These are phyloP conservation scores for Hipposideros armiger DNA, from an alignment of 2,113 vertebrate species.

Conservation along the genomic window DNA sequence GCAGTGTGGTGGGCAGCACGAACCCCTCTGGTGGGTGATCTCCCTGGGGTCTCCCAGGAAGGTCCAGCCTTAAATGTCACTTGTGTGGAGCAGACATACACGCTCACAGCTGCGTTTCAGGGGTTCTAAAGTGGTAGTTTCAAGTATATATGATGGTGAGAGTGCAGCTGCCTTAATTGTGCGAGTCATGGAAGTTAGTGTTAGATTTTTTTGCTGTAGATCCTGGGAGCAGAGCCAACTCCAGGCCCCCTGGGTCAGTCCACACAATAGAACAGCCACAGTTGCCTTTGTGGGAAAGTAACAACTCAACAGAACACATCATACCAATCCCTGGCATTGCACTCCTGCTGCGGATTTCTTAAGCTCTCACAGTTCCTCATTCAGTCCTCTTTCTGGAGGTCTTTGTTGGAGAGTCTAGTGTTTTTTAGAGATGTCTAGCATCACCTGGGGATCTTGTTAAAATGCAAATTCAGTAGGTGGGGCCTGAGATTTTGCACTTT, in stretches of 20 bases:
- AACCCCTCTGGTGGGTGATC: not conserved
- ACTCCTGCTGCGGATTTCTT: not conserved
- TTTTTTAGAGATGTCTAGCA: not conserved
- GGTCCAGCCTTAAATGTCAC: not conserved
- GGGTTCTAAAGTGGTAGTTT: not conserved
- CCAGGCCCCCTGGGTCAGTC: not conserved
- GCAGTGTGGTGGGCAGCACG: not conserved
- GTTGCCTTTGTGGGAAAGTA: not conserved
- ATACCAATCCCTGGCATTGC: not conserved
- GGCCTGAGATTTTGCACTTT: not conserved
- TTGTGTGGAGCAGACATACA: not conserved
- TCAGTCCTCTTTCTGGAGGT: not conserved
- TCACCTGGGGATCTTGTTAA: not conserved
- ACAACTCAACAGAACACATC: not conserved
- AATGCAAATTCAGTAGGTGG: not conserved
- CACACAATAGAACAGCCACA: not conserved
- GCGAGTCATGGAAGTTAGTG: conserved; percentile 19
- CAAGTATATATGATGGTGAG: not conserved
- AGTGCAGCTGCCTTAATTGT: not conserved
- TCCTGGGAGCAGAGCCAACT: not conserved
- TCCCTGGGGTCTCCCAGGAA: not conserved
- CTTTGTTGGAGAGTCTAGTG: not conserved
- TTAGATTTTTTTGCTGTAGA: not conserved
- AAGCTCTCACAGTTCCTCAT: not conserved
- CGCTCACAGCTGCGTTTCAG: not conserved